Evolutionary conservation across 2,888 invertebrate genomes (phyloP).

Genomic region (Pseudoips prasinana): DNA sequence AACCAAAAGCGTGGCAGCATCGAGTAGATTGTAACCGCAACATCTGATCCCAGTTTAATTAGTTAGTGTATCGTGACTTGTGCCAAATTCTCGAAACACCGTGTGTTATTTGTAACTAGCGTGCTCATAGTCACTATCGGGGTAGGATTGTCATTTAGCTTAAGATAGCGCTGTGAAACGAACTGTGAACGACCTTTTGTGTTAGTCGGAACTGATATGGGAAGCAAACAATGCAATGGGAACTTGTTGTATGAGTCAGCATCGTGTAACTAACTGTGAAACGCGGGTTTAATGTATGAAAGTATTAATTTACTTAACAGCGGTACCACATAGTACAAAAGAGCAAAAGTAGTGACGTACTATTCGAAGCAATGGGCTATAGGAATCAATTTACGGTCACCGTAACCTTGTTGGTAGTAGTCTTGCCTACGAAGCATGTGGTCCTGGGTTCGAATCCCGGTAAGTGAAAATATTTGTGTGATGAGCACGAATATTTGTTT

Average conservation of each 20-base stretch:
- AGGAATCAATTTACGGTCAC: too few species aligned
- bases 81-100: conserved; percentile 46
- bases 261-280: not conserved
- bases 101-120: conserved; percentile 34
- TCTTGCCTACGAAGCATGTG: too few species aligned
- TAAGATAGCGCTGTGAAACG: conserved; percentile 2
- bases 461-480: too few species aligned
- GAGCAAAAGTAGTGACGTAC: too few species aligned
- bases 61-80: conserved; percentile 48
- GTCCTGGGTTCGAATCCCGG: too few species aligned
- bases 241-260: not conserved
- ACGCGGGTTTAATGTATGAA: not conserved
- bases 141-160: conserved; percentile 6
- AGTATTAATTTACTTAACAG: too few species aligned
- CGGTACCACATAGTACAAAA: too few species aligned
- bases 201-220: not conserved
- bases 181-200: conserved; percentile 4
- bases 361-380: too few species aligned
- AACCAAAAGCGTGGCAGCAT: conserved; percentile 62
- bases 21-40: conserved; percentile 46
- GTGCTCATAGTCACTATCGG: conserved; percentile 15
- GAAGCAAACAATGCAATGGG: not conserved
- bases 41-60: conserved; percentile 71
- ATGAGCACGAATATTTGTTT: too few species aligned
- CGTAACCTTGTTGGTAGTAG: too few species aligned